A percentile compares a stretch with the other conserved stretches of the same genome.
Conservation (phyloP, 2,113 vertebrate genomes). For the Pseudonaja textilis region DNA sequence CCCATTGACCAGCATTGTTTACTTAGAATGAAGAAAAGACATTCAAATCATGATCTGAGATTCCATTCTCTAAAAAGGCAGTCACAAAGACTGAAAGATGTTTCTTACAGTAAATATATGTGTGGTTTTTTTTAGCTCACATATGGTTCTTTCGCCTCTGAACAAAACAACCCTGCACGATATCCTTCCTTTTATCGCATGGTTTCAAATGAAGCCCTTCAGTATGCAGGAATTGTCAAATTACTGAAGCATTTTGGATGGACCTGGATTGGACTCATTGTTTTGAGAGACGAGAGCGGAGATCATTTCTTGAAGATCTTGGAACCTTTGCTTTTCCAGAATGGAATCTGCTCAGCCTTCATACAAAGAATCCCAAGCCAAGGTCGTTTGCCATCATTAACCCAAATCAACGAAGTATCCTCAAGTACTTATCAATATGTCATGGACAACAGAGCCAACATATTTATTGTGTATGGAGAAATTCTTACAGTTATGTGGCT, state of each 20-base stretch:
- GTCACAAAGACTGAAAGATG: background rate
- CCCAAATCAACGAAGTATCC: background rate
- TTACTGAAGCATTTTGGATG: background rate
- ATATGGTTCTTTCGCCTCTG: background rate
- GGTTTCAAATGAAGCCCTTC: background rate
- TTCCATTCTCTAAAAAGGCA: background rate
- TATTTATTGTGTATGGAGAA: constrained; percentile 1
- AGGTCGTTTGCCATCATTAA: background rate
- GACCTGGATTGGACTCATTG: background rate
- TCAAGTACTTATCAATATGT: background rate
- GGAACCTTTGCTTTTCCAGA: background rate
- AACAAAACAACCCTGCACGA: background rate
- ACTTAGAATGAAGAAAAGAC: background rate
- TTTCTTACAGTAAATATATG: background rate
- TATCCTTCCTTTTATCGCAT: background rate
- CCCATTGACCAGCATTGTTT: background rate
- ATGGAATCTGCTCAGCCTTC: background rate
- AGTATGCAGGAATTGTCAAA: background rate
- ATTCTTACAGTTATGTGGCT: background rate
- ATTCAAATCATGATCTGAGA: background rate
- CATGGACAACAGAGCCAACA: background rate
- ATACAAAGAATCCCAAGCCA: background rate
- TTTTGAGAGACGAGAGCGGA: background rate
- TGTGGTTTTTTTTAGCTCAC: background rate
- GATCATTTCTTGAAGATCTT: background rate